Percentiles rank a stretch among this genome's conserved stretches.
These are phyloP conservation scores for Agelaius tricolor DNA, from an alignment of 2,113 vertebrate species.

Conservation along the genomic window DNA sequence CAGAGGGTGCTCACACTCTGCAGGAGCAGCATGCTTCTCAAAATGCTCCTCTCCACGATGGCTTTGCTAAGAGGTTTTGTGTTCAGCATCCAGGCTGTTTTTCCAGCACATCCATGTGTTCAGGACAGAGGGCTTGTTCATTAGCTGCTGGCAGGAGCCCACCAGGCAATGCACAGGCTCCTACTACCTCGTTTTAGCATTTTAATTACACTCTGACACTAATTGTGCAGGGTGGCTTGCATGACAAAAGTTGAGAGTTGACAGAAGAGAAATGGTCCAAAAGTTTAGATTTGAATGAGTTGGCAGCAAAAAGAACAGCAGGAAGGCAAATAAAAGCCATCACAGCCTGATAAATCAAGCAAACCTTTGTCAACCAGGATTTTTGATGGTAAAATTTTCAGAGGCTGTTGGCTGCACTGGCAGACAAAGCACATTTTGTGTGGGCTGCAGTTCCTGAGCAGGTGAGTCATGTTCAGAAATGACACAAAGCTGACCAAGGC, in stretches of 20 bases:
- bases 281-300: not conserved
- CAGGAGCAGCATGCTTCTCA: accelerated
- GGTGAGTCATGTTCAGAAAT: not conserved
- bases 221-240: not conserved
- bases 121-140: not conserved
- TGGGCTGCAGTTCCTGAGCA: not conserved
- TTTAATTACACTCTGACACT: not conserved
- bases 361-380: not conserved
- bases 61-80: not conserved
- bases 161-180: not conserved
- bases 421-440: not conserved
- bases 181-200: not conserved
- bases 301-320: constrained; percentile 2
- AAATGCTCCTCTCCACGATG: accelerated
- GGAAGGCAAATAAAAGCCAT: not conserved
- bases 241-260: not conserved
- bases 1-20: accelerated
- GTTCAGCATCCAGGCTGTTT: not conserved
- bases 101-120: not conserved
- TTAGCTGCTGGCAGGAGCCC: not conserved
- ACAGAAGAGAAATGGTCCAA: not conserved
- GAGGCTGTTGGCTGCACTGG: not conserved
- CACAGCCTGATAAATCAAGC: not conserved
- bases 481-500: not conserved
- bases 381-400: not conserved